Evolutionary conservation across 2,888 invertebrate species (phyloP), one percentile per base, ranked within the genome.

Genomic region (Bruchidius siliquastri): DNA sequence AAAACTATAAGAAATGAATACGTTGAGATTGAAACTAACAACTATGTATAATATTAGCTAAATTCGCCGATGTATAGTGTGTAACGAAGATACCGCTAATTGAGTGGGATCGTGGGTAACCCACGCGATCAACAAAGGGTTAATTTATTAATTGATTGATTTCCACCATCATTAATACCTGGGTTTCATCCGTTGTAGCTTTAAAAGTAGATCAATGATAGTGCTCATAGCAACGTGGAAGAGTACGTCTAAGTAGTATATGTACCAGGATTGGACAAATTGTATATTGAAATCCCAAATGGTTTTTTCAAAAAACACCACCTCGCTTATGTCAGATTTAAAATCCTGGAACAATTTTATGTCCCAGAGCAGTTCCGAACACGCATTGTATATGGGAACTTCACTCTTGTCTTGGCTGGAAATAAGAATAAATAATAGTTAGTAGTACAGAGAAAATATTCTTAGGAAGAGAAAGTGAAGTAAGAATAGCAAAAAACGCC

Each of bases 351-450:
- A 69, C 20, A 18, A 69, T 20, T 13, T 4, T 2, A 69, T 69
- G 2, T 21, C 21, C 21, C 21, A 69, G 4, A 4, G 20, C 1
- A 69, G 22, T 4, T 69, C 69, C 69, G 69, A 69, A 20, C 69
- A 69, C 3, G 21, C 69, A 21, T 69, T 69, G 69, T 69, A 69
- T 20, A 69, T 69, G 26, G 69, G 18, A 26, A 69, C n/a, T 18
- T 69, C 8, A 69, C n/a, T 22, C 22, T 26, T 69, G 21, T n/a
- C 22, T 21, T 22, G 13, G 20, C 69, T 69, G 69, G n/a, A 69
- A 69, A 21, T 69, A 2, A 69, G 22, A 68, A n/a, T 26, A 20
- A 20, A 69, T 18, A 18, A 4, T n/a, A n/a, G n/a, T n/a, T 21
- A 21, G 18, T 4, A 69, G 21, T 1, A 49, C 3, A 1, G 49